Evolutionary conservation across 2,888 invertebrate genomes (phyloP), one percentile per base, ranked within the genome.

Genomic region (Folsomia manolachei): DNA sequence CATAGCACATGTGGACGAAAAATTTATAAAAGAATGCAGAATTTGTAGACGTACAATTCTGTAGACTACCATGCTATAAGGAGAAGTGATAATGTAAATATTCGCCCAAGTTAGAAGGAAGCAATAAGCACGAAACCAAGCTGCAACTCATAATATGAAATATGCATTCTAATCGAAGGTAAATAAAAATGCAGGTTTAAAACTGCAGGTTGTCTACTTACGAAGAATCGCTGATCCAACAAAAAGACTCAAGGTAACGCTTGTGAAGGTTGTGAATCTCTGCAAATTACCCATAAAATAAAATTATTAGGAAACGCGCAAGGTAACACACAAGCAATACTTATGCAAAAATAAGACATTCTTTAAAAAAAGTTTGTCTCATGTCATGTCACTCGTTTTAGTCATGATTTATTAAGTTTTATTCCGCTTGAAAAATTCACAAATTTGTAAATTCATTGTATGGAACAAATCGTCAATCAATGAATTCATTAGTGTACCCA

Each of bases 221-320:
- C 95, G 91, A 87, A 95, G 87, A 83, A 96, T 94, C 82, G 93
- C 93, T 82, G 94, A 92, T 84, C 97, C 97, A 81, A 95, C 93
- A 85, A 95, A 93, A 78, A 96, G 88, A 84, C 95, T 95, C 82
- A 95, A 88, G 80, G 94, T 93, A 83, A 95, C 94, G 82, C 93
- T 93, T 81, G 91, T 90, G 86, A 95, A 95, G 81, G 95, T 95
- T 82, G 94, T 91, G 85, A 94, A 91, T 87, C 90, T 91, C 95
- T 95, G 90, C 79, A 90, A 87, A 82, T 74, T 74, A 68, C 64
- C 69, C 73, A 70, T 73, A 27, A 72, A 72, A 70, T 72, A 69
- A 71, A 65, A 56, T 7, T 56, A 56, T 56, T 19, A 56, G 19
- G 7, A 19, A 56, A 56, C 21, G 56, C 21, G 19, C 68, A 73